Percentiles rank a stretch among this genome's conserved stretches.
phyloP scores from a whole-genome alignment of 2,797 vertebrate genomes.

The Numenius phaeopus region DNA sequence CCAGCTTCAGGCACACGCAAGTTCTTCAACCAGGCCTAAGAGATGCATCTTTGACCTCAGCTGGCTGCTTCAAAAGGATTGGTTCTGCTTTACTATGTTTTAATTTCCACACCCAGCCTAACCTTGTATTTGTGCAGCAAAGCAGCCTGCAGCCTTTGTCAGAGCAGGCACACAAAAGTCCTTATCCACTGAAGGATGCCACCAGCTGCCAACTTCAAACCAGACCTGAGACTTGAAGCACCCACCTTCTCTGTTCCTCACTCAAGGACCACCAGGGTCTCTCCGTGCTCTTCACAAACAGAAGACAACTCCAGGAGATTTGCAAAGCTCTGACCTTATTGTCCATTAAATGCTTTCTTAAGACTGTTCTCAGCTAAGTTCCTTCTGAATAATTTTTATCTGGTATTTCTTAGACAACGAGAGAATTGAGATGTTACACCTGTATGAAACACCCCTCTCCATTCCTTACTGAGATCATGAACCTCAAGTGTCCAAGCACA shows the following conservation, averaged over 20 bases:
- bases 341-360: background rate
- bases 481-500: background rate
- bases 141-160: background rate
- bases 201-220: background rate
- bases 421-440: background rate
- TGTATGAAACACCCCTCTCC: rapidly evolving
- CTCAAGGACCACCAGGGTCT: background rate
- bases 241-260: background rate
- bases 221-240: background rate
- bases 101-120: background rate
- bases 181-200: background rate
- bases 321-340: background rate
- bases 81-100: background rate
- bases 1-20: background rate
- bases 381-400: background rate
- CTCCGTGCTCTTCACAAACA: background rate
- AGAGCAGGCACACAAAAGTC: background rate
- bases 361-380: background rate
- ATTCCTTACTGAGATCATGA: background rate
- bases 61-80: background rate
- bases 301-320: background rate
- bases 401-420: background rate
- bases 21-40: background rate
- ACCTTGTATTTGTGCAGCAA: background rate
- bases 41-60: background rate